Evolutionary conservation across 2,797 vertebrate genomes (phyloP).

Genomic region (Rhinoraja longicauda): DNA sequence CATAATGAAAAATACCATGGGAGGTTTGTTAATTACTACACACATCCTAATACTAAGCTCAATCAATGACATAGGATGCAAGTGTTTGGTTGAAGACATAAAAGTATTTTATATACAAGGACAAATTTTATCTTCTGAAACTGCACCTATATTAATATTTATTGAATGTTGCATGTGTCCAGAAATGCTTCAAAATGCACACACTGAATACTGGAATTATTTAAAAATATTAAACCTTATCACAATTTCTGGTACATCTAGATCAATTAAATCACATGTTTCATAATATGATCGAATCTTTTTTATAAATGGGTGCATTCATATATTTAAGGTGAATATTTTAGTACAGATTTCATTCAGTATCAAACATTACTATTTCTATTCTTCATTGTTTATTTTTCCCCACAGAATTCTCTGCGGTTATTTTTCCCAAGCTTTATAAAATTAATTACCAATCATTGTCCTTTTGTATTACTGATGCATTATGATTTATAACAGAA

Average conservation of each 20-base stretch:
- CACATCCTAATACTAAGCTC: not conserved
- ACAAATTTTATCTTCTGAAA: not conserved
- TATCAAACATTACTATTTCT: not conserved
- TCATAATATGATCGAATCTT: not conserved
- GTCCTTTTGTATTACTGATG: not conserved
- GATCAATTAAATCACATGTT: not conserved
- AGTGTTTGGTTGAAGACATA: not conserved
- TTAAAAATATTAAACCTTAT: not conserved
- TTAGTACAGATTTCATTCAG: not conserved
- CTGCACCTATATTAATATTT: not conserved
- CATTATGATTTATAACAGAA: not conserved
- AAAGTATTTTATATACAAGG: not conserved
- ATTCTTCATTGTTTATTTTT: not conserved
- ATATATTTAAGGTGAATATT: slow-evolving; percentile 14
- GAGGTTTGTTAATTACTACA: not conserved
- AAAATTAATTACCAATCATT: not conserved
- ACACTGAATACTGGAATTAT: not conserved
- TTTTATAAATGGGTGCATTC: not conserved
- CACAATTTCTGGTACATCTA: not conserved
- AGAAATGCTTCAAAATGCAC: not conserved
- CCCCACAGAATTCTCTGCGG: not conserved
- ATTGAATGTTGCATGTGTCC: not conserved
- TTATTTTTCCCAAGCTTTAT: not conserved
- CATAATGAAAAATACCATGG: not conserved
- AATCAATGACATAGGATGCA: not conserved